Base-by-base conservation (phyloP, 2,888 invertebrate genomes). In the Agrypnus murinus region DNA sequence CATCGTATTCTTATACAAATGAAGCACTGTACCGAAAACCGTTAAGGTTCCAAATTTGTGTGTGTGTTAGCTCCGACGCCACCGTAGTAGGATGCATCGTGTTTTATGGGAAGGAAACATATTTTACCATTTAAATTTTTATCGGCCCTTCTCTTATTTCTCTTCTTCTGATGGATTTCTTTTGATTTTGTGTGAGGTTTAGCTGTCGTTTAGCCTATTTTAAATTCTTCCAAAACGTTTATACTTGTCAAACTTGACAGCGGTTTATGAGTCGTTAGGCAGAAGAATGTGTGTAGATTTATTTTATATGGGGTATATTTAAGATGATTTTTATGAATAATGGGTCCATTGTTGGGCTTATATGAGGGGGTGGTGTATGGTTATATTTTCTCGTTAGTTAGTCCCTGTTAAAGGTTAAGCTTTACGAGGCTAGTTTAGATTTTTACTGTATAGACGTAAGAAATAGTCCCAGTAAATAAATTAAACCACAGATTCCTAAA, bases 1-100 rank as follows among this genome's bases (percentile, higher is more conserved):
- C 74, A 59, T 67, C 69, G 69, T 69, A 76, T 77, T 77, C 76
- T 77, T 71, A 78, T 79, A 79, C 77, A 77, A 77, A 77, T 77
- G 73, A 77, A 75, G 71, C 70, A 50, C 69, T 68, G 63, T 69
- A 59, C 55, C 43, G 66, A 71, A 72, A 72, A 73, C 69, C 74
- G 75, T 73, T 75, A 77, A 75, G 68, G 67, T 67, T 69, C 65
- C 65, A 74, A 76, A 79, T 77, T 77, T 77, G 75, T 77, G 75
- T 77, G 77, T 77, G 75, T 77, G 75, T 76, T 75, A 72, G 74
- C 71, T 59, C 58, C 71, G 71, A 62, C 66, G 63, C 70, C 25
- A 5, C 25, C 25, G 25, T 25, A n/a, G n/a, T n/a, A 25, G 25
- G 25, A 25, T 65, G 60, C 45, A 73, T 74, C 65, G 69, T 68